These are phyloP conservation scores for Potamilus streckersoni DNA, from an alignment of 1,140 invertebrate genomes.

Conservation along the genomic window DNA sequence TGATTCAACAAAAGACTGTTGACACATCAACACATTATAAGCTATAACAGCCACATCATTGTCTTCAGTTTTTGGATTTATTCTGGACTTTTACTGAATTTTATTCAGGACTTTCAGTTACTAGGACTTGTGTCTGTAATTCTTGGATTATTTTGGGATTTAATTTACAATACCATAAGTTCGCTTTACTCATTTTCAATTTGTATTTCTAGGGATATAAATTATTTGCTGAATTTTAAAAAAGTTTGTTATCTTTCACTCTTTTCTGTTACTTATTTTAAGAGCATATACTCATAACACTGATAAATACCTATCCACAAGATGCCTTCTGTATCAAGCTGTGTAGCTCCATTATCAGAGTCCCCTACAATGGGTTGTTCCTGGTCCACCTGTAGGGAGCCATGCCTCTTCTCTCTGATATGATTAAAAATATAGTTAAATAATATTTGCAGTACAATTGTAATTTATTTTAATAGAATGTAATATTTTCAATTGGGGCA, in stretches of 20 bases:
- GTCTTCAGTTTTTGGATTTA: too few species aligned
- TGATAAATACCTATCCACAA: conserved; percentile 78
- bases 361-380: conserved; percentile 74
- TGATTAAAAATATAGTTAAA: neutral
- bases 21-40: too few species aligned
- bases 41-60: too few species aligned
- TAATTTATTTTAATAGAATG: neutral
- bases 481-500: neutral
- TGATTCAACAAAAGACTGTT: too few species aligned
- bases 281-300: neutral
- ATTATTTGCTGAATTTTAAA: neutral
- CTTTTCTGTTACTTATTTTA: neutral
- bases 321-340: conserved; percentile 80
- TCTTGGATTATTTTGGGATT: neutral
- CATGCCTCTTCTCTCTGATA: conserved; percentile 75
- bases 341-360: conserved; percentile 75
- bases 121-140: neutral
- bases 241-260: too few species aligned
- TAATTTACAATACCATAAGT: too few species aligned
- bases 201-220: neutral
- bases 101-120: neutral
- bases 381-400: conserved; percentile 78
- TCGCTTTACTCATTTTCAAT: too few species aligned
- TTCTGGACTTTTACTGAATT: too few species aligned
- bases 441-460: conserved; percentile 2